Percentiles rank a stretch among this genome's conserved stretches.
These are phyloP conservation scores for Pemphigus obesinymphae DNA, from an alignment of 1,140 invertebrate species.

Conservation along the genomic window DNA sequence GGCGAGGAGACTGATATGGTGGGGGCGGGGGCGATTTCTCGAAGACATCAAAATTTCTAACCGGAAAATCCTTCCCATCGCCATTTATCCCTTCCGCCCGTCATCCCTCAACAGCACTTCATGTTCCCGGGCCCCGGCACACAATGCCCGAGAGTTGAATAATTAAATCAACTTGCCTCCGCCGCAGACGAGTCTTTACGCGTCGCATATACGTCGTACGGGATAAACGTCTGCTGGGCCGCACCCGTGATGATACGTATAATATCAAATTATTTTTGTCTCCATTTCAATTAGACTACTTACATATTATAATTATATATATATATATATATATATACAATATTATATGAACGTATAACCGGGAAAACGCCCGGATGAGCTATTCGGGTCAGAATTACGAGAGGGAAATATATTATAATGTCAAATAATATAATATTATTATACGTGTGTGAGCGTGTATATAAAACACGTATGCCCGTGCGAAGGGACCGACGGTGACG, in stretches of 20 bases:
- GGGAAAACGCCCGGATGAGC: background rate
- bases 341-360: background rate
- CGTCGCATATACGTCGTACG: background rate
- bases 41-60: background rate
- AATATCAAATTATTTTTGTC: slow-evolving; percentile 14
- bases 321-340: background rate
- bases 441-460: too few relatives aligned
- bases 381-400: too few relatives aligned
- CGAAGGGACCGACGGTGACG: too few relatives aligned
- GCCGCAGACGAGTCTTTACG: background rate
- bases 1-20: too few relatives aligned
- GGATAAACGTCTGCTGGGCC: background rate
- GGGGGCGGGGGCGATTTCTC: background rate
- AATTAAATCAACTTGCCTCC: background rate
- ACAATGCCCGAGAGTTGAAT: background rate
- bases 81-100: too few relatives aligned
- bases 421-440: too few relatives aligned
- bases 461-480: too few relatives aligned
- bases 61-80: background rate
- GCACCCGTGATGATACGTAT: background rate
- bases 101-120: too few relatives aligned
- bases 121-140: too few relatives aligned
- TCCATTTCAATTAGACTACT: slow-evolving; percentile 14
- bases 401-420: too few relatives aligned
- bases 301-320: background rate